Base-by-base conservation (phyloP, 2,797 vertebrate species). In the Lacerta viridis region DNA sequence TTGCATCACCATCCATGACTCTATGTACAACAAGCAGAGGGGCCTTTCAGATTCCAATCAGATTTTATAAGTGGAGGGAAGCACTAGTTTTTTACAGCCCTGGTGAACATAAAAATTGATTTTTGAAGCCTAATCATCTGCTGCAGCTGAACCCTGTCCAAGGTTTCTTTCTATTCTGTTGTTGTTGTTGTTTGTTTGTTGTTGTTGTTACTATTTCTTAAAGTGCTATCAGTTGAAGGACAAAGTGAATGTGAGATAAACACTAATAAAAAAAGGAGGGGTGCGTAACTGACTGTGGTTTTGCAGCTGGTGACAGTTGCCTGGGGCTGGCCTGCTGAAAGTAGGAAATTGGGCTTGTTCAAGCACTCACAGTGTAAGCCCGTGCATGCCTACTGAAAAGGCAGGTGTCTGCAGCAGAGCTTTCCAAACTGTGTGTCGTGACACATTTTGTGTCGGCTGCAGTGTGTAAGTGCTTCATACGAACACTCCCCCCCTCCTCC, bases 81-180 rank as follows among this genome's bases (percentile, higher is more conserved):
- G 90, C 80, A 79, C 11, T 91, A 91, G 50, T 5, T 80, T 76
- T 95, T 95, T 94, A 94, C 80, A 85, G 87, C 64, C 89, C 84
- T 85, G 89, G 90, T 89, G 88, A 94, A 94, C 93, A 94, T 92
- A 94, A 94, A 95, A 83, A 95, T 95, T 84, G 94, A 95, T 95
- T 95, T 96, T 93, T 93, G 91, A 92, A 83, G 86, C 91, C 92
- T 94, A 89, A 95, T 94, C 82, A 5, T 89, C 92, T 89, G 84
- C 89, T 88, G 89, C 88, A 89, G 92, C 92, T 94, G 94, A 93
- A 91, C 85, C 7, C 43, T 77, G 83, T 87, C 95, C 94, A 93
- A 90, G 87, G 82, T 74, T 87, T 46, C 74, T 79, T 83, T 64
- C 61, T 61, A 5, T 79, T 92, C 41, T 25, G 43, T 15, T 39